Evolutionary conservation across 2,888 invertebrate species (phyloP).

Genomic region (Pollenia angustigena): DNA sequence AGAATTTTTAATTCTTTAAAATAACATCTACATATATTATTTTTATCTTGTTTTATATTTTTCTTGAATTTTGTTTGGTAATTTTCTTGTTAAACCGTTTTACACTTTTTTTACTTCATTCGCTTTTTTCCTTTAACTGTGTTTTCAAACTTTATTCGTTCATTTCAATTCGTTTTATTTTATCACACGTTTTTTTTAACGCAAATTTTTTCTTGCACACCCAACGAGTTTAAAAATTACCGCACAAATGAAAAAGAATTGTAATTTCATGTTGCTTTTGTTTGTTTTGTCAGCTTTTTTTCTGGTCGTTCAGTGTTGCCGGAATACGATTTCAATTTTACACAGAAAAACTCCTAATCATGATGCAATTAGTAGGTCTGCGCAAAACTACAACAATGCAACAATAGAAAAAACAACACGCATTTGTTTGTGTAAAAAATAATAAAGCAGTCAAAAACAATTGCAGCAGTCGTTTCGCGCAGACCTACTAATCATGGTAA

Average conservation of each 20-base stretch:
- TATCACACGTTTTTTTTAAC: conserved; percentile 55
- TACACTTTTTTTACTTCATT: neutral
- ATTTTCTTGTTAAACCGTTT: conserved; percentile 13
- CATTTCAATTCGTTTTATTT: conserved; percentile 20
- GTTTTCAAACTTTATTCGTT: conserved; percentile 33
- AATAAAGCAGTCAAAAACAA: too few relatives aligned
- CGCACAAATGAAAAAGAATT: conserved; percentile 65
- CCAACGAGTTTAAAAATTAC: conserved; percentile 48
- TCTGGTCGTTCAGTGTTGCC: too few relatives aligned
- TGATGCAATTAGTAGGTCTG: too few relatives aligned
- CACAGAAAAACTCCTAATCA: too few relatives aligned
- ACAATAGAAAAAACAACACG: too few relatives aligned
- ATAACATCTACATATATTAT: neutral
- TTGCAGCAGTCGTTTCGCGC: too few relatives aligned
- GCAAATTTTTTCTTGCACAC: neutral
- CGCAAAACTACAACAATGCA: too few relatives aligned
- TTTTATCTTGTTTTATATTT: conserved; percentile 7
- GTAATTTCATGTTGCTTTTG: conserved; percentile 46
- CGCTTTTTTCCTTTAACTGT: conserved; percentile 37
- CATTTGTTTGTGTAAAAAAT: too few relatives aligned
- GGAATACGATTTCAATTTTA: too few relatives aligned
- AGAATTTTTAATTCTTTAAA: neutral
- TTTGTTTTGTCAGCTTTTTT: neutral
- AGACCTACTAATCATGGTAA: too few relatives aligned
- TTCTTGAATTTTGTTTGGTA: conserved; percentile 1